Conservation (phyloP, 2,797 vertebrate genomes). For the Euthynnus affinis region DNA sequence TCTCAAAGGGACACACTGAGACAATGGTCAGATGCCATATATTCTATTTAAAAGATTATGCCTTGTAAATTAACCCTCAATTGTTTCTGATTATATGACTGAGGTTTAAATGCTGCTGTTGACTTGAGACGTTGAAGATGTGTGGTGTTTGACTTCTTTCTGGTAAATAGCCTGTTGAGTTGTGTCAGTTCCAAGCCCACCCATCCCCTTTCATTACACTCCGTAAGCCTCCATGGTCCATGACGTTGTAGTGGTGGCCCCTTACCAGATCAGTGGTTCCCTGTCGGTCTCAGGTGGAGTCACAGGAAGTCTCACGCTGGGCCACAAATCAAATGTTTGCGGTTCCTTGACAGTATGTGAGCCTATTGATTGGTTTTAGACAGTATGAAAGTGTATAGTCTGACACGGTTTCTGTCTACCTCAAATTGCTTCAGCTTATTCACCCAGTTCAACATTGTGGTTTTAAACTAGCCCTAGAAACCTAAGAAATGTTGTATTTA, state of each 20-base stretch:
- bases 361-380: conserved; percentile 52
- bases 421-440: conserved; percentile 75
- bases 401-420: conserved; percentile 80
- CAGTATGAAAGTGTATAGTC: conserved; percentile 63
- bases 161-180: conserved; percentile 60
- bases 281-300: conserved; percentile 65
- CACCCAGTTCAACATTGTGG: conserved; percentile 56
- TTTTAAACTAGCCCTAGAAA: conserved; percentile 66
- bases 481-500: conserved; percentile 1
- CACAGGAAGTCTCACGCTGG: conserved; percentile 53
- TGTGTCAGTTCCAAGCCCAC: conserved; percentile 56
- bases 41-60: conserved; percentile 75
- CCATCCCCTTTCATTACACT: conserved; percentile 52
- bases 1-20: conserved; percentile 68
- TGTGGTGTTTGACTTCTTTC: conserved; percentile 61
- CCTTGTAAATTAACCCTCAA: conserved; percentile 79
- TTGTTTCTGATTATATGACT: conserved; percentile 68
- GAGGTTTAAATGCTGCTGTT: conserved; percentile 79
- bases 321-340: conserved; percentile 41
- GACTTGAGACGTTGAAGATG: conserved; percentile 67
- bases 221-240: conserved; percentile 52
- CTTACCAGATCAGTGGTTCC: conserved; percentile 55
- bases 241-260: conserved; percentile 46
- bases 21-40: conserved; percentile 74
- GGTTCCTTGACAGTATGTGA: conserved; percentile 37